Evolutionary conservation across 2,113 vertebrate genomes (phyloP), one percentile per base, ranked within the genome.

Genomic region (Platichthys flesus): DNA sequence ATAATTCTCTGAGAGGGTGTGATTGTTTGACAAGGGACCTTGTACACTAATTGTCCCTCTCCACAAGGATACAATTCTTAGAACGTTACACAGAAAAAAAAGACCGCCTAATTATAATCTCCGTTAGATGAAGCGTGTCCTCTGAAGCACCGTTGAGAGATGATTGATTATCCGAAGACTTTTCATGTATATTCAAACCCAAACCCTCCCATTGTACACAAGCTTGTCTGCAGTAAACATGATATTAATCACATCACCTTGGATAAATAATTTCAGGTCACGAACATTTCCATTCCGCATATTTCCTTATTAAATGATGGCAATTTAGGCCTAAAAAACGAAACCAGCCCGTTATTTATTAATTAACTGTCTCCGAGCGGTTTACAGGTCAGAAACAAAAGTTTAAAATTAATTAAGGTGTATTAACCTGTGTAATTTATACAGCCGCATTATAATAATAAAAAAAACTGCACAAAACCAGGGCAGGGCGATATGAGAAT

Each of bases 121-220:
- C 80, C 85, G 85, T 88, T 81, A 83, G 82, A 83, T 59, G 81
- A 82, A 82, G 81, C 70, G 20, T 76, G 81, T 85, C 82, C 74
- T 79, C 75, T 20, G 31, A 73, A 82, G 71, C 76, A 61, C 54
- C 45, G 23, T 12, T 68, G 55, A 82, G 66, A 71, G 66, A 85
- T 85, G 88, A 92, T 75, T 86, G 87, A 92, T 89, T 79, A 79
- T 69, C 72, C 75, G 71, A 81, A 67, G 76, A 85, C 61, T 54
- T 64, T 26, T 74, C 63, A 31, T 74, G 49, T 79, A 37, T 58
- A 81, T 68, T 75, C 74, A 67, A 77, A 83, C 54, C 70, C 56
- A 77, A 56, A 82, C 67, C 20, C 58, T 67, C 23, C 31, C 23
- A 72, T 56, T 78, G 58, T 72, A 66, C 47, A 78, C 73, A 80